phyloP scores from a whole-genome alignment of 2,888 invertebrate genomes.

The Leptopilina syphax region DNA sequence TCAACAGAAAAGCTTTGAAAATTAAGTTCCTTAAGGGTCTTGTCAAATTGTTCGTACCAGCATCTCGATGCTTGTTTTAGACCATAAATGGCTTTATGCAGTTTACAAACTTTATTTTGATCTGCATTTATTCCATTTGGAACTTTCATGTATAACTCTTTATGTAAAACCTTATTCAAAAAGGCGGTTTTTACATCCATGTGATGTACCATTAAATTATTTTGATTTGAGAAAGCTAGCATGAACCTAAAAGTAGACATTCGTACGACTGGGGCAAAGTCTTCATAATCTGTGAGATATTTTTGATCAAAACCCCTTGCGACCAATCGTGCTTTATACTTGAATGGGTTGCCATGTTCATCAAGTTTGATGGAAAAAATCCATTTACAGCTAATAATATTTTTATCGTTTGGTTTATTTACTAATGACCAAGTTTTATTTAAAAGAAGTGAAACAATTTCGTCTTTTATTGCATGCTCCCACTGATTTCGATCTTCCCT shows the following conservation, averaged over 20 bases:
- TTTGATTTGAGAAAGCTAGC: too few relatives aligned
- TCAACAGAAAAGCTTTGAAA: too few relatives aligned
- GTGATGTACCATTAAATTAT: too few relatives aligned
- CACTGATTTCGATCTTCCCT: conserved; percentile 46
- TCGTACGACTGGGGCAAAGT: conserved; percentile 22
- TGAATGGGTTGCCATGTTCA: conserved; percentile 45
- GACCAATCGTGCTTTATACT: conserved; percentile 46
- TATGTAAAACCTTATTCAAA: too few relatives aligned
- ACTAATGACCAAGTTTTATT: conserved; percentile 49
- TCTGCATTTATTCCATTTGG: too few relatives aligned
- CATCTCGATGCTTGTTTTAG: too few relatives aligned
- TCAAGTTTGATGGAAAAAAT: conserved; percentile 52
- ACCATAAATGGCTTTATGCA: too few relatives aligned
- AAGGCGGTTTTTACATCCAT: too few relatives aligned
- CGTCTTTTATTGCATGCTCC: conserved; percentile 49
- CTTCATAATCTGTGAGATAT: conserved; percentile 44
- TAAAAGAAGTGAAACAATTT: conserved; percentile 44
- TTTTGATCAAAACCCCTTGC: conserved; percentile 46
- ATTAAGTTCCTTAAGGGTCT: too few relatives aligned
- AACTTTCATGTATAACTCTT: too few relatives aligned
- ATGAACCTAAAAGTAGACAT: conserved; percentile 49
- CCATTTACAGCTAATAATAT: conserved; percentile 50
- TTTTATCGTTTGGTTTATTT: conserved; percentile 11
- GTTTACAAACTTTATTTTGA: too few relatives aligned
- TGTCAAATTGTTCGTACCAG: too few relatives aligned